phyloP scores from a whole-genome alignment of 2,797 vertebrate genomes.

The Microctenopoma stevenorrisi region DNA sequence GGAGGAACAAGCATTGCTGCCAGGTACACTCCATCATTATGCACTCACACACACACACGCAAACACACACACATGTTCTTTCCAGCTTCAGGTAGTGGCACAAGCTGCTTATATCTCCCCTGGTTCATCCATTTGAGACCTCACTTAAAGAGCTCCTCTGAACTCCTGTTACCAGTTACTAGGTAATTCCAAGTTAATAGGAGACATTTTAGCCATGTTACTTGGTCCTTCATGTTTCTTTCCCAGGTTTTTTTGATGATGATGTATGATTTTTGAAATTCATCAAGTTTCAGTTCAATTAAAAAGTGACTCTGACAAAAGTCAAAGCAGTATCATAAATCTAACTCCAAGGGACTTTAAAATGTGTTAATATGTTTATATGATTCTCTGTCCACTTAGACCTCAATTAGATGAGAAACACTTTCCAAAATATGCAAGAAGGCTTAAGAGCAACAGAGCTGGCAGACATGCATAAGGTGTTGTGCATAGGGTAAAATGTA shows the following conservation, averaged over 20 bases:
- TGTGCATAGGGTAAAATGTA: too few relatives aligned
- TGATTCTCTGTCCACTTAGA: not conserved
- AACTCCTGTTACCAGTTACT: not conserved
- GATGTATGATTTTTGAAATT: too few relatives aligned
- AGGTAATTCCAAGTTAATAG: not conserved
- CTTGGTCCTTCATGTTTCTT: not conserved
- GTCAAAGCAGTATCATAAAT: not conserved
- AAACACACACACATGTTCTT: slow-evolving; percentile 24
- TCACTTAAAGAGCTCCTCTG: slow-evolving; percentile 7
- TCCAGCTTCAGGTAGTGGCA: slow-evolving; percentile 9
- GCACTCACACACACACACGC: slow-evolving; percentile 14
- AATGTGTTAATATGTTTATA: not conserved
- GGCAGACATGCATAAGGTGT: too few relatives aligned
- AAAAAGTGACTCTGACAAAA: too few relatives aligned
- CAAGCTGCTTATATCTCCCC: slow-evolving; percentile 2
- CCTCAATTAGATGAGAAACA: too few relatives aligned
- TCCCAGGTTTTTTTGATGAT: too few relatives aligned
- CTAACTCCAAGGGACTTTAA: not conserved
- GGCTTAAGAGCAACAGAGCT: too few relatives aligned
- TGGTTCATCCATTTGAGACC: not conserved
- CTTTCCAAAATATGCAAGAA: not conserved
- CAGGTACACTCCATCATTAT: slow-evolving; percentile 86
- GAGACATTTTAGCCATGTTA: slow-evolving; percentile 1
- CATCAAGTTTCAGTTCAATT: too few relatives aligned
- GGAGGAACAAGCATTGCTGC: slow-evolving; percentile 92